phyloP scores from a whole-genome alignment of 2,113 vertebrate genomes.

The Megaleporinus macrocephalus region DNA sequence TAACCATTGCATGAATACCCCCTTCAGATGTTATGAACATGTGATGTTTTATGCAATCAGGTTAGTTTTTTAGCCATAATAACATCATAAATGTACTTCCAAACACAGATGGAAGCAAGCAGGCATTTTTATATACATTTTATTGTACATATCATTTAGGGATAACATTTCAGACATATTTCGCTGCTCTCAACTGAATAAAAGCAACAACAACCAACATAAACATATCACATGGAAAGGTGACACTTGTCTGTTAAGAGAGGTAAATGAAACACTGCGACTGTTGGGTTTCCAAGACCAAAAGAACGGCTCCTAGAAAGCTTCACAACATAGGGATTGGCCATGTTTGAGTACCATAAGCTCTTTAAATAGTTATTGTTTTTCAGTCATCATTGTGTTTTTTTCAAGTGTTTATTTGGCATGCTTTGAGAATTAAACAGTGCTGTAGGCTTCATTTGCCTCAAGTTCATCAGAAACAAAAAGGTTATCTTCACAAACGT shows the following conservation, averaged over 20 bases:
- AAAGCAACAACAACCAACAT: not conserved
- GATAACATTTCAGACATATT: not conserved
- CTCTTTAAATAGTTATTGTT: not conserved
- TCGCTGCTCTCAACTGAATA: no score
- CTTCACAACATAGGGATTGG: not conserved
- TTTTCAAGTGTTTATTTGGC: no score
- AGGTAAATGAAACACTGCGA: not conserved
- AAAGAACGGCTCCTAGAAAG: not conserved
- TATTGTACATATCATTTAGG: conserved; percentile 66
- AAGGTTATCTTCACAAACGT: not conserved
- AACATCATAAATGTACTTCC: not conserved
- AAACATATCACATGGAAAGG: not conserved
- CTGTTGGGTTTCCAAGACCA: not conserved
- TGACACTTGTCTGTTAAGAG: not conserved
- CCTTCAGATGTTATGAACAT: not conserved
- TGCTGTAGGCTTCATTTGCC: no score
- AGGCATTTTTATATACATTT: conserved; percentile 67
- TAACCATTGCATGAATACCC: not conserved
- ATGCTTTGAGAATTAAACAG: not conserved
- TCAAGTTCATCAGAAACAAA: no score
- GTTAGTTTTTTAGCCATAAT: not conserved
- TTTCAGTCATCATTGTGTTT: no score
- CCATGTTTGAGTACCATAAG: not conserved
- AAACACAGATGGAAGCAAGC: not conserved
- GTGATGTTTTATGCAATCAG: conserved; percentile 18